Evolutionary conservation across 2,797 vertebrate genomes (phyloP).

Genomic region (Tokudaia muenninki): DNA sequence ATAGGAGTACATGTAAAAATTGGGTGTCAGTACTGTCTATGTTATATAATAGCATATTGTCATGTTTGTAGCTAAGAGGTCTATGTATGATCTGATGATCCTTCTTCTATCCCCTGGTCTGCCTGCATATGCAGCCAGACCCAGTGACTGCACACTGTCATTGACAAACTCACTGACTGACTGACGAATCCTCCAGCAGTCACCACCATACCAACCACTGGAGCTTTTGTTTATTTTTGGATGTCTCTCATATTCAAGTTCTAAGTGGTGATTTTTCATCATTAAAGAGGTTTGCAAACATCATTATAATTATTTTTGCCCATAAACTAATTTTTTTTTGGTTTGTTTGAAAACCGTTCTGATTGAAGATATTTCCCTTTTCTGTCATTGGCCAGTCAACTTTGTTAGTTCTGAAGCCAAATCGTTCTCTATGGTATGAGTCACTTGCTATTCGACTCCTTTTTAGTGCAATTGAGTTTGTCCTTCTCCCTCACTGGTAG

Average conservation of each 20-base stretch:
- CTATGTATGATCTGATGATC: neutral
- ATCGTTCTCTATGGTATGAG: conserved; percentile 77
- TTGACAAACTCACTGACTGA: conserved; percentile 1
- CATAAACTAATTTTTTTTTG: neutral
- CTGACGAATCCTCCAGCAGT: neutral
- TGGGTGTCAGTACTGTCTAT: neutral
- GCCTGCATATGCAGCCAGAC: neutral
- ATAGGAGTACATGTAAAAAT: neutral
- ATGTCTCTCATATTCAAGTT: conserved; percentile 36
- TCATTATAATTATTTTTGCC: conserved; percentile 59
- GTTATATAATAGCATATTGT: neutral
- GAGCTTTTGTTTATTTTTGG: conserved; percentile 44
- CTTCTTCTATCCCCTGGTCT: neutral
- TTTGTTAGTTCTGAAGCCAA: conserved; percentile 73
- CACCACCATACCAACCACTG: neutral
- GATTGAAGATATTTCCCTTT: conserved; percentile 70
- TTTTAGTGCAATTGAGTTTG: conserved; percentile 83
- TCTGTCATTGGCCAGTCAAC: conserved; percentile 77
- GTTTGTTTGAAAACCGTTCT: conserved; percentile 72
- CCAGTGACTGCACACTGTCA: neutral
- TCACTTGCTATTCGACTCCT: conserved; percentile 82
- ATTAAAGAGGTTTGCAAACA: conserved; percentile 66
- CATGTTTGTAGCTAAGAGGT: neutral
- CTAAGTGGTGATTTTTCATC: conserved; percentile 53
- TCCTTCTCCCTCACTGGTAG: conserved; percentile 73